phyloP scores from a whole-genome alignment of 2,888 invertebrate species.

The Lumbricus terrestris region DNA sequence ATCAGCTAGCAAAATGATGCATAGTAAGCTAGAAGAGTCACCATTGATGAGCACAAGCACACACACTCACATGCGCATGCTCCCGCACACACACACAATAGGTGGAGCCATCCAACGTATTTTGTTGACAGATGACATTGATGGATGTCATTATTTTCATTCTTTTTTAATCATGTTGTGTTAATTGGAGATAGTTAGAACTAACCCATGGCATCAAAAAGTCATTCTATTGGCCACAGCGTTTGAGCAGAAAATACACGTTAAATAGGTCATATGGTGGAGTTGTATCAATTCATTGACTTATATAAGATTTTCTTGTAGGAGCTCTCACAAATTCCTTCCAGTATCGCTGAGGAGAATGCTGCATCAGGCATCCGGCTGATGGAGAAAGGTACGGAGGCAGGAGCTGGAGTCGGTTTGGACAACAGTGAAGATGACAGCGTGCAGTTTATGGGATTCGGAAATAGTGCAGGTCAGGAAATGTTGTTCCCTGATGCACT shows the following conservation, averaged over 20 bases:
- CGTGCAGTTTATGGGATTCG: slow-evolving; percentile 4
- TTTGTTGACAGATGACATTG: too few species aligned
- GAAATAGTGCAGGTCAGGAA: neutral
- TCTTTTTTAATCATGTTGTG: neutral
- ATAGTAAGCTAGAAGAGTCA: too few species aligned
- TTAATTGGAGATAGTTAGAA: neutral
- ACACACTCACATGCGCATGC: too few species aligned
- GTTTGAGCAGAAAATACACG: neutral
- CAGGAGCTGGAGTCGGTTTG: neutral
- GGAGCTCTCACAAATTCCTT: slow-evolving; percentile 3
- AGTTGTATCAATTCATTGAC: neutral
- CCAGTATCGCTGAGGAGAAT: neutral
- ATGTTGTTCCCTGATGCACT: neutral
- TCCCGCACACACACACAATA: too few species aligned
- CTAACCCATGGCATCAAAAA: neutral
- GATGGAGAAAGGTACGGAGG: neutral
- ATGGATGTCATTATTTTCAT: too few species aligned
- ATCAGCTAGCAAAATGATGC: too few species aligned
- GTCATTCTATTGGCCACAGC: too few species aligned
- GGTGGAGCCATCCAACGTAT: too few species aligned
- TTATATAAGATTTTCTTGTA: neutral
- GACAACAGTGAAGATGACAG: neutral
- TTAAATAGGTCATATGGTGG: neutral
- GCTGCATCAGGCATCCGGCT: neutral
- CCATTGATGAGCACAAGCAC: too few species aligned